Conservation (phyloP, 2,113 vertebrate genomes). For the Rhineura floridana region DNA sequence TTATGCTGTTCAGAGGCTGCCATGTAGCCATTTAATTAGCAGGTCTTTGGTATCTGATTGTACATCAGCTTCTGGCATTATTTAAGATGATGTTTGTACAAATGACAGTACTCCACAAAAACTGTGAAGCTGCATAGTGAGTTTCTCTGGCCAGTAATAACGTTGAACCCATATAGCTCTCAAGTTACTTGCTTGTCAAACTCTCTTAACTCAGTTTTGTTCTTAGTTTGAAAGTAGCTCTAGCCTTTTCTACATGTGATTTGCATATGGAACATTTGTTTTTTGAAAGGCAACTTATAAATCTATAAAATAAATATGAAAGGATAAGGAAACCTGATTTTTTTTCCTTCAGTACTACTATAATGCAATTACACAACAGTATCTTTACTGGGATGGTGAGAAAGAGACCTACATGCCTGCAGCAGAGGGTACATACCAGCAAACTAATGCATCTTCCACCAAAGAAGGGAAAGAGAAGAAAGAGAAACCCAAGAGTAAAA, state of each 20-base stretch:
- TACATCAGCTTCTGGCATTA: neutral
- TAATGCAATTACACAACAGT: conserved; percentile 96
- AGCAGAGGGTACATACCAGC: conserved; percentile 75
- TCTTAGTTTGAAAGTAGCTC: conserved; percentile 3
- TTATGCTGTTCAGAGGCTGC: neutral
- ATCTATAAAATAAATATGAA: neutral
- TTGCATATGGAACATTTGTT: neutral
- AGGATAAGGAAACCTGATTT: neutral
- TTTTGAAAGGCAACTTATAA: neutral
- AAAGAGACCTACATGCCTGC: conserved; percentile 94
- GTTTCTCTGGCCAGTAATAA: neutral
- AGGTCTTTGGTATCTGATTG: neutral
- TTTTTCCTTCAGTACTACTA: conserved; percentile 89
- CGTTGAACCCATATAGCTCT: neutral
- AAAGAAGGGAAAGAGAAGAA: conserved; percentile 94
- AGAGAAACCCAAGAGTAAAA: conserved; percentile 98
- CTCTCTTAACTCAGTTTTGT: neutral
- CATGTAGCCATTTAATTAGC: neutral
- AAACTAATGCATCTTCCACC: conserved; percentile 65
- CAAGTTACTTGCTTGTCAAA: fast-evolving
- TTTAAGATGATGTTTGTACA: neutral
- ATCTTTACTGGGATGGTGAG: conserved; percentile 97
- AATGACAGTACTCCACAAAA: neutral
- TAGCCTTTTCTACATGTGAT: neutral
- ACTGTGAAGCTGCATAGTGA: neutral